Conservation (phyloP, 2,888 invertebrate genomes). For the Melolontha melolontha region DNA sequence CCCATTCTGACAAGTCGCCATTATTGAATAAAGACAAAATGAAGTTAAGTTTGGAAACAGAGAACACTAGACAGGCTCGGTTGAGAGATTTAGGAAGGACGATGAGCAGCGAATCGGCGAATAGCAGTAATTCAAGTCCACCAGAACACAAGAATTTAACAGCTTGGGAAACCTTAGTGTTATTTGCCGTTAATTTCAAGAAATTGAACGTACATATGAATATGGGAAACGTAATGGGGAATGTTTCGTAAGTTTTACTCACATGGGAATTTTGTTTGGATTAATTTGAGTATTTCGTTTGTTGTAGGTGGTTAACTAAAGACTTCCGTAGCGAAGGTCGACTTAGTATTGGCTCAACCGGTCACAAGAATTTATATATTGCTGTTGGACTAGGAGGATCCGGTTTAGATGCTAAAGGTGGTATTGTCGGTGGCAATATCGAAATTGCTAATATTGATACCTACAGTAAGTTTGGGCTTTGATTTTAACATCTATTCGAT, state of each 20-base stretch:
- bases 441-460: constrained; percentile 91
- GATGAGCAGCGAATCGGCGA: constrained; percentile 69
- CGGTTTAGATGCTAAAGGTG: constrained; percentile 94
- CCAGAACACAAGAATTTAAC: constrained; percentile 75
- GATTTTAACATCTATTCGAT: background rate
- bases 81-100: constrained; percentile 70
- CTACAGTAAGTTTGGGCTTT: constrained; percentile 70
- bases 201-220: constrained; percentile 98
- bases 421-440: constrained; percentile 97
- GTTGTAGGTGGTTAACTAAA: constrained; percentile 86
- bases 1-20: constrained; percentile 58
- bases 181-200: constrained; percentile 96
- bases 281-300: background rate
- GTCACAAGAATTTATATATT: constrained; percentile 93
- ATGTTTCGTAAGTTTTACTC: constrained; percentile 78
- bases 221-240: constrained; percentile 99
- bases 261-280: too few species aligned
- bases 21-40: constrained; percentile 69
- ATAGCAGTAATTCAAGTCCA: constrained; percentile 68
- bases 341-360: constrained; percentile 92
- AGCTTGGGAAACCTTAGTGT: constrained; percentile 95
- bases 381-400: constrained; percentile 90
- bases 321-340: constrained; percentile 93
- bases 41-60: constrained; percentile 69
- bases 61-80: constrained; percentile 66